phyloP scores from a whole-genome alignment of 2,113 vertebrate genomes.

The Arenaria interpres region DNA sequence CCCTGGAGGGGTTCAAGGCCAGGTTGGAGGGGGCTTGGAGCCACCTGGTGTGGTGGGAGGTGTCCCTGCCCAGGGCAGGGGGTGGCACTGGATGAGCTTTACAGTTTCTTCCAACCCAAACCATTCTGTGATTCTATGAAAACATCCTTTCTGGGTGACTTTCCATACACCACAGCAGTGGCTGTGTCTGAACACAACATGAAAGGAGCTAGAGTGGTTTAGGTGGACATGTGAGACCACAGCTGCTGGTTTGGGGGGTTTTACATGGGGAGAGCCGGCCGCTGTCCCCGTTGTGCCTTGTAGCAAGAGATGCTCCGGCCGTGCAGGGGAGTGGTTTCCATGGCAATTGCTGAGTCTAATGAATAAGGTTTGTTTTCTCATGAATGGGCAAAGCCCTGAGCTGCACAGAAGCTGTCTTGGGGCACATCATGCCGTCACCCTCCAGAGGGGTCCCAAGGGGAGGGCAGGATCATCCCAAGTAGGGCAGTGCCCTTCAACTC shows the following conservation, averaged over 20 bases:
- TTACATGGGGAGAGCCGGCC: accelerated
- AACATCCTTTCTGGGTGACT: background rate
- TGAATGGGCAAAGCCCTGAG: background rate
- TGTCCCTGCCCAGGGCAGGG: too few species aligned
- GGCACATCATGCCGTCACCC: background rate
- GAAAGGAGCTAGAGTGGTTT: background rate
- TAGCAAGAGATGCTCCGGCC: background rate
- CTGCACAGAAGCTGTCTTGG: background rate
- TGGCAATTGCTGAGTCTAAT: background rate
- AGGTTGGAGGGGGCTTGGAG: too few species aligned
- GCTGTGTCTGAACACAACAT: accelerated
- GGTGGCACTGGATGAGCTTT: too few species aligned
- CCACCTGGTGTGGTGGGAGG: too few species aligned
- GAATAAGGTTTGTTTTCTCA: background rate
- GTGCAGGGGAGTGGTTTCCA: background rate
- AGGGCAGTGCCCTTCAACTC: background rate
- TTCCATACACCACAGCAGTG: accelerated
- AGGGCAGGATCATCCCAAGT: background rate
- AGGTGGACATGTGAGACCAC: accelerated
- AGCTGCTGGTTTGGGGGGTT: background rate
- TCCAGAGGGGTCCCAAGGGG: background rate
- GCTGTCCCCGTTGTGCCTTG: background rate
- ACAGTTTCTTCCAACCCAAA: background rate
- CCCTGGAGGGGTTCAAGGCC: too few species aligned
- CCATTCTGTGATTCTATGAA: background rate